A percentile compares a stretch with the other conserved stretches of the same genome.
Evolutionary conservation across 2,113 vertebrate genomes (phyloP).

Genomic region (Aix galericulata): DNA sequence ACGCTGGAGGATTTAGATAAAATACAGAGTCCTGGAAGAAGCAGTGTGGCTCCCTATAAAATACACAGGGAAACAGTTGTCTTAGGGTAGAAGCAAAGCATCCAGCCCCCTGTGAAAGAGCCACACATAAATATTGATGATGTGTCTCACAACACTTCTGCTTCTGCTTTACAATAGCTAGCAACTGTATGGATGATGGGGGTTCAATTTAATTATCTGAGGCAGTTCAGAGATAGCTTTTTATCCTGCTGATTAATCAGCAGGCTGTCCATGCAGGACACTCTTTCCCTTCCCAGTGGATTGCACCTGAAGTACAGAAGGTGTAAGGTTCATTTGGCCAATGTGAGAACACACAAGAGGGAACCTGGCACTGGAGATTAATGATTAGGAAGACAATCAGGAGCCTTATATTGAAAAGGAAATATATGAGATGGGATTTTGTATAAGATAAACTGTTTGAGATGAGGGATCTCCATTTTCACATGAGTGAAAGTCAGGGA

Average conservation of each 20-base stretch:
- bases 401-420: neutral
- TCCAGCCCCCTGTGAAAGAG: neutral
- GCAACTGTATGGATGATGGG: neutral
- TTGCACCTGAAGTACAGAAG: neutral
- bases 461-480: neutral
- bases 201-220: neutral
- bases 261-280: neutral
- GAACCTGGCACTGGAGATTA: neutral
- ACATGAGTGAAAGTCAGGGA: neutral
- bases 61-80: neutral
- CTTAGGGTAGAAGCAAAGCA: neutral
- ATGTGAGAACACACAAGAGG: neutral
- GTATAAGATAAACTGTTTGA: neutral
- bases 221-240: neutral
- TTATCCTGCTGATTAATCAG: neutral
- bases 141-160: neutral
- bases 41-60: neutral
- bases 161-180: neutral
- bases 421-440: neutral
- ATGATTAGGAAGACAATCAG: neutral
- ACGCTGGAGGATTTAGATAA: neutral
- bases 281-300: neutral
- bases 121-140: neutral
- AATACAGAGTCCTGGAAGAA: neutral
- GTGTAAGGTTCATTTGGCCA: neutral